phyloP scores from a whole-genome alignment of 2,797 vertebrate species.

The Spinus pinus region DNA sequence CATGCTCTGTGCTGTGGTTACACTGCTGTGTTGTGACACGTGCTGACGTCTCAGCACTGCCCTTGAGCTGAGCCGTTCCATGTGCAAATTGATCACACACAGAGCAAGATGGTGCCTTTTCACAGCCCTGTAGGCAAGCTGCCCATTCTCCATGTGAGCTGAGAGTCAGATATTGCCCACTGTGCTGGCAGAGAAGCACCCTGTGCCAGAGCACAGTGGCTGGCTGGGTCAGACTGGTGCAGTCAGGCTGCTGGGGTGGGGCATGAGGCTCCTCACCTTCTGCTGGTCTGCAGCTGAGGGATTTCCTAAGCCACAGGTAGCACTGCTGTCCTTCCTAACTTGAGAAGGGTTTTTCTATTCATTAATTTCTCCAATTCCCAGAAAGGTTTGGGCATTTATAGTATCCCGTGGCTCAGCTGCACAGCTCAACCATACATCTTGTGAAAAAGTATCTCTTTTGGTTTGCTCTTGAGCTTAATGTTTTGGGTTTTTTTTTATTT shows the following conservation, averaged over 20 bases:
- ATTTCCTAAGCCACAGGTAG: background rate
- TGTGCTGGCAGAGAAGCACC: background rate
- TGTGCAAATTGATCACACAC: accelerated
- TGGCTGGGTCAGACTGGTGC: background rate
- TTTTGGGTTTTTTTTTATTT: background rate
- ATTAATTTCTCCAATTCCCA: background rate
- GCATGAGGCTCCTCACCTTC: background rate
- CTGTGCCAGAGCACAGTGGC: background rate
- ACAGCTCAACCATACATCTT: background rate
- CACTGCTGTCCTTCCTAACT: background rate
- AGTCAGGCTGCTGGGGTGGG: background rate
- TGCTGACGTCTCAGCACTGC: background rate
- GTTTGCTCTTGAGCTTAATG: background rate
- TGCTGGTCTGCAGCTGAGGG: background rate
- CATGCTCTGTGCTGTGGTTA: background rate
- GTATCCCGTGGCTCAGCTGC: background rate
- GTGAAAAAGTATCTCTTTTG: background rate
- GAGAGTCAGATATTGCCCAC: background rate
- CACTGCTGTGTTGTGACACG: accelerated
- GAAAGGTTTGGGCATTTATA: background rate
- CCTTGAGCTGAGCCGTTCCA: background rate
- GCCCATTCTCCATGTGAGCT: accelerated
- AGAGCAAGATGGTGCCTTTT: background rate
- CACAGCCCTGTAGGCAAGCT: accelerated
- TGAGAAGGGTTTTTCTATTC: background rate